Evolutionary conservation across 2,113 vertebrate genomes (phyloP).

Genomic region (Struthio camelus): DNA sequence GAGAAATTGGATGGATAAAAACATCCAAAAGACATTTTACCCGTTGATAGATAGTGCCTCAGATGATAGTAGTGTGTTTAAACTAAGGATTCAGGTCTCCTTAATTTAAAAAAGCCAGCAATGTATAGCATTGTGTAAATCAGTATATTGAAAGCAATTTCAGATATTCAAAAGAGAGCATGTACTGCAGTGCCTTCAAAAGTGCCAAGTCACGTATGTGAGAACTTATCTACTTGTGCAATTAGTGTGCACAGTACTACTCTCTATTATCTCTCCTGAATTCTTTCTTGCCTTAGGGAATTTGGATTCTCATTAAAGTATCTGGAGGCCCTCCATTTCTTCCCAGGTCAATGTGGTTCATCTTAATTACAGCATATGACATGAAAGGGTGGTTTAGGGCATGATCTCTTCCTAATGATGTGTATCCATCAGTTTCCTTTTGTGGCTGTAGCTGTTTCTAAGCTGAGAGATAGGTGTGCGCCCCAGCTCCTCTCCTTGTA

Average conservation of each 20-base stretch:
- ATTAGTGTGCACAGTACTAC: not conserved
- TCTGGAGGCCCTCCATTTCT: not conserved
- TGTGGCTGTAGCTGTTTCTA: not conserved
- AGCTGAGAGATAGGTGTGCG: not conserved
- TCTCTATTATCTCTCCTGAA: not conserved
- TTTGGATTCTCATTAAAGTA: not conserved
- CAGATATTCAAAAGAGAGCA: not conserved
- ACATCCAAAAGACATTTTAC: not conserved
- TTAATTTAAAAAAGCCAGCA: not conserved
- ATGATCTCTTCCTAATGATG: not conserved
- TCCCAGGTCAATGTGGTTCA: not conserved
- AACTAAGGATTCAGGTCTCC: not conserved
- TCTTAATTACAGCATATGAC: not conserved
- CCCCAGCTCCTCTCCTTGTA: fast-evolving
- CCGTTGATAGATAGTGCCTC: not conserved
- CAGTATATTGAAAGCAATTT: not conserved
- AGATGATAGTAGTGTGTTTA: not conserved
- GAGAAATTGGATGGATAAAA: not conserved
- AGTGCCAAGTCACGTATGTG: not conserved
- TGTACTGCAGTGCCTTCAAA: not conserved
- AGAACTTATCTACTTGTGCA: fast-evolving
- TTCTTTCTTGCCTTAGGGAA: not conserved
- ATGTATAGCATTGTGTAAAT: not conserved
- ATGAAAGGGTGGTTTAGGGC: not conserved
- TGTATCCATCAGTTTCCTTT: not conserved